phyloP scores from a whole-genome alignment of 2,888 invertebrate species.

The Uropetala carovei region DNA sequence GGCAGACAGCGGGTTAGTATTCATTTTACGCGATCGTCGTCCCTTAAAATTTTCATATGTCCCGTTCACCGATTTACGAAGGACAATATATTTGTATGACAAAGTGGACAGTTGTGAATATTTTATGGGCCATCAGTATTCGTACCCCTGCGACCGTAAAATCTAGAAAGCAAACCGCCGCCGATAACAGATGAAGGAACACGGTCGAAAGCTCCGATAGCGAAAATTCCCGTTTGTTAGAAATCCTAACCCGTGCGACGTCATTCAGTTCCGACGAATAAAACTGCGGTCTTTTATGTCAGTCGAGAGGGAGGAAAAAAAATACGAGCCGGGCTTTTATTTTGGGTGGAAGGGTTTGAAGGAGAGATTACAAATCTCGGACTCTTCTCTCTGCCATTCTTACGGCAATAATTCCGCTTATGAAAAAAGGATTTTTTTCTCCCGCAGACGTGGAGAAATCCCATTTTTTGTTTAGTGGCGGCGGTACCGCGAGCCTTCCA shows the following conservation, averaged over 20 bases:
- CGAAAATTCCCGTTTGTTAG: background rate
- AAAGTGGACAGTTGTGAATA: too few species aligned
- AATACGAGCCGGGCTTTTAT: background rate
- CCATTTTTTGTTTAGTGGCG: background rate
- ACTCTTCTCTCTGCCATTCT: background rate
- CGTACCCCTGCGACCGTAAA: too few species aligned
- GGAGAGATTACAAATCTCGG: slow-evolving; percentile 26
- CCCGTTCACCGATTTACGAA: too few species aligned
- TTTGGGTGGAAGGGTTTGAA: background rate
- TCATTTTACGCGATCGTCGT: too few species aligned
- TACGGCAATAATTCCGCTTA: background rate
- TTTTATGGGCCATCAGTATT: too few species aligned
- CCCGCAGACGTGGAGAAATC: background rate
- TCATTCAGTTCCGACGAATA: background rate
- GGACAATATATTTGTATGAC: too few species aligned
- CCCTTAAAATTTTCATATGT: too few species aligned
- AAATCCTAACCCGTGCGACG: background rate
- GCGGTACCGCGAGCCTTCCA: background rate
- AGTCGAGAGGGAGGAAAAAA: background rate
- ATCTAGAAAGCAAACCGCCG: too few species aligned
- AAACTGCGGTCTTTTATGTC: background rate
- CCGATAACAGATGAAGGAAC: too few species aligned
- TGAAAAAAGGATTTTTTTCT: background rate
- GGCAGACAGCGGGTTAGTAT: too few species aligned
- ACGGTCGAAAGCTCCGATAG: background rate